Conservation (phyloP, 2,113 vertebrate genomes). For the Lanius ludovicianus region DNA sequence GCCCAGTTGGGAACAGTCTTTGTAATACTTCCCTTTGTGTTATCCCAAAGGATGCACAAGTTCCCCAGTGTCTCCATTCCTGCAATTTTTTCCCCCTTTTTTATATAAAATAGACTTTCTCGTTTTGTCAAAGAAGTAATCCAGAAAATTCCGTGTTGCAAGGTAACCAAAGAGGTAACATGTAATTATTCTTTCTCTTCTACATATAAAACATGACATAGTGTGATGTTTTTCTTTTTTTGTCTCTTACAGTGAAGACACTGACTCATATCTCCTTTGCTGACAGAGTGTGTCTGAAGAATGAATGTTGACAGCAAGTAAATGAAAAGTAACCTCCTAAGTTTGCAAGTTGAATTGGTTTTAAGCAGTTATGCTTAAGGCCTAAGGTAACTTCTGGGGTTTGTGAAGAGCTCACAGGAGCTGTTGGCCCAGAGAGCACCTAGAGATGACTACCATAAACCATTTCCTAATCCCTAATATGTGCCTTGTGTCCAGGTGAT, state of each 20-base stretch:
- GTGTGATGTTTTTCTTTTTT: neutral
- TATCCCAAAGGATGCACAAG: neutral
- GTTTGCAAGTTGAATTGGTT: slow-evolving; percentile 51
- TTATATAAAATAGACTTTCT: neutral
- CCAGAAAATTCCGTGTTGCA: neutral
- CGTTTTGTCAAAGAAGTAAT: neutral
- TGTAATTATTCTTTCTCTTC: slow-evolving; percentile 50
- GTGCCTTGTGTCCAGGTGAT: slow-evolving; percentile 5
- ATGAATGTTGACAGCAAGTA: slow-evolving; percentile 46
- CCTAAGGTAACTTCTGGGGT: slow-evolving; percentile 27
- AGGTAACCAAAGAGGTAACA: slow-evolving; percentile 16
- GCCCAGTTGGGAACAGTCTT: neutral
- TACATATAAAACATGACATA: neutral
- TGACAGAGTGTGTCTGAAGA: slow-evolving; percentile 46
- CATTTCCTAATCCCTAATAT: slow-evolving; percentile 27
- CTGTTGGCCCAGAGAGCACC: slow-evolving; percentile 13
- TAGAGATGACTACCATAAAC: neutral
- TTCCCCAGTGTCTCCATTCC: neutral
- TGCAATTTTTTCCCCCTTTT: accelerated
- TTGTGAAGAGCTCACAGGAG: slow-evolving; percentile 31
- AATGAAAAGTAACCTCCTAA: slow-evolving; percentile 50
- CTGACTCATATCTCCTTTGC: slow-evolving; percentile 22
- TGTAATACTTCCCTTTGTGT: slow-evolving; percentile 1
- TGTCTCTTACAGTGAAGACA: neutral
- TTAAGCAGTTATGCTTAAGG: slow-evolving; percentile 50